Evolutionary conservation across 1,140 invertebrate species (phyloP).

Genomic region (Drosophila takahashii): DNA sequence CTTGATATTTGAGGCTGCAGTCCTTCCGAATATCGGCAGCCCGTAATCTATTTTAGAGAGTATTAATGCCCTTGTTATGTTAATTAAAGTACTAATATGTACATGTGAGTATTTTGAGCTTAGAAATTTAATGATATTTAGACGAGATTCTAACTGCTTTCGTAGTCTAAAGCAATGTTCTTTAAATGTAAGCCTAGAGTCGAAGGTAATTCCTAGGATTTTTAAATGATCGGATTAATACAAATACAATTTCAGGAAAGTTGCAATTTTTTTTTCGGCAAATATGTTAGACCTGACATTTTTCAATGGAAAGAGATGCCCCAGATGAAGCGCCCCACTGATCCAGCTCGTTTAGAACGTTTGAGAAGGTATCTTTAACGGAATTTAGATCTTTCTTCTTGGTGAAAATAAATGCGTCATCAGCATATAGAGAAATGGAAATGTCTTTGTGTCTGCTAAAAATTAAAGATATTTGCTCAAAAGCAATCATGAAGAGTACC

Average conservation of each 20-base stretch:
- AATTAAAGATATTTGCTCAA: neutral
- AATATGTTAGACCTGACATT: neutral
- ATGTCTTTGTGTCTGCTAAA: neutral
- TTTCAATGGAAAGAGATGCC: conserved; percentile 1
- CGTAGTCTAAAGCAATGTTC: neutral
- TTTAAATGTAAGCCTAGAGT: conserved; percentile 6
- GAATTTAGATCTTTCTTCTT: neutral
- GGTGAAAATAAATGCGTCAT: neutral
- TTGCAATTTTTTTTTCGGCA: neutral
- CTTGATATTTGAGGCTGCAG: too few relatives aligned
- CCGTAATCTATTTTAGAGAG: too few relatives aligned
- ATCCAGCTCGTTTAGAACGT: conserved; percentile 1
- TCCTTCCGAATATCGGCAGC: too few relatives aligned
- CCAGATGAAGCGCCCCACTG: neutral
- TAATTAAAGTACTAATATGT: neutral
- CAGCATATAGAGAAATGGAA: too few relatives aligned
- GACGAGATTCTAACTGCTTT: neutral
- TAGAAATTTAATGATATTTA: conserved; percentile 7
- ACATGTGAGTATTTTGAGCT: neutral
- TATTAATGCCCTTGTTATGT: too few relatives aligned
- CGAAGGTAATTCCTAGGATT: conserved; percentile 4
- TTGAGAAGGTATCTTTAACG: neutral
- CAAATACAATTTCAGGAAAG: neutral
- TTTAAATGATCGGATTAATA: neutral
- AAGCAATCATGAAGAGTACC: neutral